Conservation (phyloP, 2,888 invertebrate species). For the Andrena trimmerana region DNA sequence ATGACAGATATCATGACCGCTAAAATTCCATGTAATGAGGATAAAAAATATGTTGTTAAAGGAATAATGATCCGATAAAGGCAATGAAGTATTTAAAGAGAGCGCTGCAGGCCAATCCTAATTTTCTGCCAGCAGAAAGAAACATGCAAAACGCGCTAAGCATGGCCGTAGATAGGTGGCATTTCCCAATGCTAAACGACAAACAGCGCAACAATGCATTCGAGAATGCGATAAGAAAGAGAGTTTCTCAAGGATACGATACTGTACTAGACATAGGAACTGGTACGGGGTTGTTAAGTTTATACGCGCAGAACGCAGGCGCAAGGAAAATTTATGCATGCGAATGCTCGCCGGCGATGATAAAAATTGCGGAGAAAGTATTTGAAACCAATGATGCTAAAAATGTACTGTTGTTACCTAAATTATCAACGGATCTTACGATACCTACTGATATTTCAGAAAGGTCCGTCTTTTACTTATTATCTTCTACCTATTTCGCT, state of each 20-base stretch:
- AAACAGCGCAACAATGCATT: slow-evolving; percentile 89
- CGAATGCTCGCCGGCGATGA: slow-evolving; percentile 89
- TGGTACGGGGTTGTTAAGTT: slow-evolving; percentile 91
- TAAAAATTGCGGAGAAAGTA: slow-evolving; percentile 87
- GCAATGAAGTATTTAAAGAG: slow-evolving; percentile 87
- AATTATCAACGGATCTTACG: slow-evolving; percentile 87
- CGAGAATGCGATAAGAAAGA: slow-evolving; percentile 87
- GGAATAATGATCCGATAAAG: slow-evolving; percentile 87
- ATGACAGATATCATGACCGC: slow-evolving; percentile 59
- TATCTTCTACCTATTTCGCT: too few relatives aligned
- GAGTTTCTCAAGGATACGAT: slow-evolving; percentile 86
- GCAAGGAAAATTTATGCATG: slow-evolving; percentile 88
- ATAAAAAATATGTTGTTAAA: slow-evolving; percentile 80
- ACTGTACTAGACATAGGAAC: slow-evolving; percentile 91
- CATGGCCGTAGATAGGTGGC: slow-evolving; percentile 91
- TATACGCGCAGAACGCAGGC: slow-evolving; percentile 88
- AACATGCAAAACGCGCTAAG: slow-evolving; percentile 90
- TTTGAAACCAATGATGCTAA: slow-evolving; percentile 86
- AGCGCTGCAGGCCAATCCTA: slow-evolving; percentile 86
- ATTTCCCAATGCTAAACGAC: slow-evolving; percentile 94
- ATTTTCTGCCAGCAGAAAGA: slow-evolving; percentile 88
- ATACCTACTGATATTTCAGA: slow-evolving; percentile 86
- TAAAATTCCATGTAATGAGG: slow-evolving; percentile 60
- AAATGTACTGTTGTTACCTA: slow-evolving; percentile 86
- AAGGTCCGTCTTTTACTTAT: slow-evolving; percentile 81